Evolutionary conservation across 2,797 vertebrate genomes (phyloP).

Genomic region (Sebastolobus alascanus): DNA sequence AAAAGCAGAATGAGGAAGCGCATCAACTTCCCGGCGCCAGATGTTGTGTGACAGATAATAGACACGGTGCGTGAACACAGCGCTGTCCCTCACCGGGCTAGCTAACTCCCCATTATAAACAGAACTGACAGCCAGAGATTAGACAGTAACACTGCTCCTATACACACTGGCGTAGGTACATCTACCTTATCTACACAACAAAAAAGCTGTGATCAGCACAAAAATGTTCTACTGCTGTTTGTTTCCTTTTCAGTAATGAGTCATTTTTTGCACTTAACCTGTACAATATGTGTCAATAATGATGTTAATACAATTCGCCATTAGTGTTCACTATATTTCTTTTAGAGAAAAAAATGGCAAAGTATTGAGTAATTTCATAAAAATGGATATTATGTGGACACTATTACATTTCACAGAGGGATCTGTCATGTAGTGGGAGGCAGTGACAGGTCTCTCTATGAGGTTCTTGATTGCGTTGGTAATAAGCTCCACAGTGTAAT

Average conservation of each 20-base stretch:
- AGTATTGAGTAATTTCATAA: constrained; percentile 33
- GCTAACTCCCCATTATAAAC: constrained; percentile 72
- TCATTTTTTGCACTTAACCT: constrained; percentile 10
- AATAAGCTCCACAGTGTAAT: constrained; percentile 65
- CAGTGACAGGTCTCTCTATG: constrained; percentile 54
- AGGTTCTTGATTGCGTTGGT: constrained; percentile 63
- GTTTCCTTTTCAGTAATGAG: constrained; percentile 4
- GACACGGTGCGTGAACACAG: constrained; percentile 69
- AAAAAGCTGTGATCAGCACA: not conserved
- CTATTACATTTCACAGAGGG: constrained; percentile 54
- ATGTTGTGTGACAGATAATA: constrained; percentile 85
- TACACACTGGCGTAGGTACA: constrained; percentile 17
- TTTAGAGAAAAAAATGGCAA: constrained; percentile 16
- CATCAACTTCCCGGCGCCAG: constrained; percentile 76
- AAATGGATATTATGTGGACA: constrained; percentile 49
- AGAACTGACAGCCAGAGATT: constrained; percentile 78
- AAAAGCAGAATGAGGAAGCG: constrained; percentile 67
- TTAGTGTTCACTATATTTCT: constrained; percentile 45
- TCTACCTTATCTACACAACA: not conserved
- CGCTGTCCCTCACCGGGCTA: constrained; percentile 59
- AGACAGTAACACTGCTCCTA: constrained; percentile 52
- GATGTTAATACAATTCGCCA: constrained; percentile 9
- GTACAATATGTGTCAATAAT: constrained; percentile 18
- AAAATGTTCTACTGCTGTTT: not conserved
- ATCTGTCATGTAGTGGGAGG: constrained; percentile 63